Evolutionary conservation across 1,140 invertebrate species (phyloP), one percentile per base, ranked within the genome.

Genomic region (Eufriesea mexicana): DNA sequence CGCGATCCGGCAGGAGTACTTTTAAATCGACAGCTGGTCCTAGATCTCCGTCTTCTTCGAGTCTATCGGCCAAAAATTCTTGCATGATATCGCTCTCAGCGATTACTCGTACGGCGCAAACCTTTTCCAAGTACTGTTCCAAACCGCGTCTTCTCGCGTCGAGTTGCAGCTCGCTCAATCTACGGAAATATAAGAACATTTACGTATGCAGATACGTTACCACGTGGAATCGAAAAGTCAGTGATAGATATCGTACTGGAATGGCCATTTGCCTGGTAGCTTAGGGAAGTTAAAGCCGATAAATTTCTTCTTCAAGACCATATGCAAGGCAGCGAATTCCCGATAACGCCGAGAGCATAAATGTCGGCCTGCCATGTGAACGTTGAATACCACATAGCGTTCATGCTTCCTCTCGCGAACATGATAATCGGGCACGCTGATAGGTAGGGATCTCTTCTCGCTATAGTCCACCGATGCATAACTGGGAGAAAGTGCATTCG

Each of bases 301-400:
- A 94, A 99, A 99, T 93, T 99, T 99, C 92, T 98, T 98, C 93
- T 99, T 99, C 67, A 99, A 95, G 84, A 97, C 96, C 88, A 97
- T 96, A 92, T 99, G 98, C 71, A 99, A 93, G 79, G 97, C 97
- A 23, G 98, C 96, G 93, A 99, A 99, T 94, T 99, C 99, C 72
- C 98, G 96, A 93, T 99, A 99, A 59, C 99, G 95, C 68, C 99
- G 95, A 51, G 98, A 99, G 93, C 99, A 99, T 45, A 99, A 95
- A 93, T 99, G 99, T 66, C 99, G 94, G 0, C 99, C 99, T 49
- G 99, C 99, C 99, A 99, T 99, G 93, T 99, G 99, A 83, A 99
- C 99, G 93, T 99, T 99, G 94, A 98, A 99, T 1, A 99, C 98
- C 77, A 99, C 98, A 95, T 97, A 99, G 88, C 97, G 97, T 89